Conservation (phyloP, 2,797 vertebrate genomes). For the Danio tinwini region DNA sequence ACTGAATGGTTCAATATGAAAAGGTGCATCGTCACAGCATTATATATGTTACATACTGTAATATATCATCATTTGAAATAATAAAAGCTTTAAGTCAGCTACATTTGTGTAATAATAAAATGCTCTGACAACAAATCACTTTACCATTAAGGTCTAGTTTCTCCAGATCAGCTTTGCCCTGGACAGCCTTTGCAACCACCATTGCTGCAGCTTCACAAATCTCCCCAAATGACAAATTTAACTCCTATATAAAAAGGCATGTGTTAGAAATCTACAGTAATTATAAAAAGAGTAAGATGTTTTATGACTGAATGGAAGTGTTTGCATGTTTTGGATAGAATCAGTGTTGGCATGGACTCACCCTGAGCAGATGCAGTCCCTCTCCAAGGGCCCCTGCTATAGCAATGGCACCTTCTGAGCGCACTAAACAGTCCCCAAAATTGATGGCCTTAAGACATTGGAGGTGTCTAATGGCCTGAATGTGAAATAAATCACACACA, state of each 20-base stretch:
- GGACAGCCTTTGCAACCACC: constrained; percentile 82
- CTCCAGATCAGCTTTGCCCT: constrained; percentile 85
- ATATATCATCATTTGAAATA: neutral
- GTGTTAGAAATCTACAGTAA: neutral
- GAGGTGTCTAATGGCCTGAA: constrained; percentile 87
- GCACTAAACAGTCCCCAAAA: constrained; percentile 96
- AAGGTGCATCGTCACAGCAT: no score
- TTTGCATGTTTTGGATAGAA: neutral
- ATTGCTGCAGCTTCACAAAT: constrained; percentile 90
- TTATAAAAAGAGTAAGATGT: neutral
- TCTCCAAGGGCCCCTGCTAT: constrained; percentile 87
- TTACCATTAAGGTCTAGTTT: constrained; percentile 95
- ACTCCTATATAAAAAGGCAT: constrained; percentile 76
- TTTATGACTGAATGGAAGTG: neutral
- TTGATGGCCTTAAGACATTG: constrained; percentile 91
- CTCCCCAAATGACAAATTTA: constrained; percentile 96
- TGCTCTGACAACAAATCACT: neutral
- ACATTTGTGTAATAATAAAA: neutral
- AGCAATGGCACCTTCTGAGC: constrained; percentile 91
- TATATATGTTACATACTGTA: neutral
- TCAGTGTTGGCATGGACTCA: constrained; percentile 58
- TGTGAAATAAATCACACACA: neutral
- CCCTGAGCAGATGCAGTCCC: constrained; percentile 91
- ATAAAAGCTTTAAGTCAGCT: neutral
- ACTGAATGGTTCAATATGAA: no score